Percentiles rank a stretch among this genome's conserved stretches.
These are phyloP conservation scores for Timema podura DNA, from an alignment of 2,888 invertebrate genomes.

Conservation along the genomic window DNA sequence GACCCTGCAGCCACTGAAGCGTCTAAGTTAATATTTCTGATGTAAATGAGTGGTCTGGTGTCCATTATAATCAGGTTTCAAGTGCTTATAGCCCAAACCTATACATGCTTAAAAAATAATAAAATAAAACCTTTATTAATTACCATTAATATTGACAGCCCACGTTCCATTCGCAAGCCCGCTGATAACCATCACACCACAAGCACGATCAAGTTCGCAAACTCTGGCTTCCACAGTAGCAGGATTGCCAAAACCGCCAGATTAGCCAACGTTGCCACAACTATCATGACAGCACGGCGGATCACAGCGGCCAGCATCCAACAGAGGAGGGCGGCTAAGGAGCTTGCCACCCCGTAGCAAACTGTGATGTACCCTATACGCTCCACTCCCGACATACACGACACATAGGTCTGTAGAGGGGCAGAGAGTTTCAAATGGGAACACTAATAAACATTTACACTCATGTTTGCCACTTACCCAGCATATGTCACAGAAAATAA, in stretches of 20 bases:
- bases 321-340: not conserved
- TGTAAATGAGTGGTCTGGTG: too few species aligned
- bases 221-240: not conserved
- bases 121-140: too few species aligned
- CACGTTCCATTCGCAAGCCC: too few species aligned
- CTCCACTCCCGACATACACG: not conserved
- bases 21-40: too few species aligned
- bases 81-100: not conserved
- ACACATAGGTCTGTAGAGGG: constrained; percentile 1
- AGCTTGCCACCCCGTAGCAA: not conserved
- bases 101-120: too few species aligned
- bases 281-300: not conserved
- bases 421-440: not conserved
- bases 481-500: too few species aligned
- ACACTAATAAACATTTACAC: too few species aligned
- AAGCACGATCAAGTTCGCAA: not conserved
- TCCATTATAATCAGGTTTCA: not conserved
- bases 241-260: not conserved
- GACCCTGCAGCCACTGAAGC: too few species aligned
- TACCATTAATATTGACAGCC: too few species aligned
- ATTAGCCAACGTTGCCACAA: not conserved
- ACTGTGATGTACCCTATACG: not conserved
- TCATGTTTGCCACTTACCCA: too few species aligned
- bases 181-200: not conserved
- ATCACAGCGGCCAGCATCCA: not conserved